Conservation (phyloP, 2,888 invertebrate genomes). For the Catocala nupta region DNA sequence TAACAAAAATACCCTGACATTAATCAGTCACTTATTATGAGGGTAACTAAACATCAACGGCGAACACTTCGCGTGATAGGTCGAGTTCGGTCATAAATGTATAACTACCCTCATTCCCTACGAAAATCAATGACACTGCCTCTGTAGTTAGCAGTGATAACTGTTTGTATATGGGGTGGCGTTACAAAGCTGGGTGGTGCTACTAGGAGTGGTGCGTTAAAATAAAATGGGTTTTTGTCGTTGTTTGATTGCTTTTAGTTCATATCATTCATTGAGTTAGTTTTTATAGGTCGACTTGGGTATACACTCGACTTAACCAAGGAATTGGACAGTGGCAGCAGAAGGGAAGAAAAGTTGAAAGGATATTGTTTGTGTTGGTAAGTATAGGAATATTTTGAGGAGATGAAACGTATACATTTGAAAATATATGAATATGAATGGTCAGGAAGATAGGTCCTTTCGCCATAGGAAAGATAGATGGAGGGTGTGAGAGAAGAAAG, state of each 20-base stretch:
- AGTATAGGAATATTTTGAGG: too few relatives aligned
- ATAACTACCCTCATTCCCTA: conserved; percentile 40
- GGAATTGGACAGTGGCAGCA: too few relatives aligned
- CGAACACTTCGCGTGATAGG: conserved; percentile 52
- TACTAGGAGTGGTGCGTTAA: conserved; percentile 1
- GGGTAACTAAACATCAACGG: conserved; percentile 22
- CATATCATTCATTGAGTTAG: too few relatives aligned
- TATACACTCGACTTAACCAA: too few relatives aligned
- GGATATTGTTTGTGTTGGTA: too few relatives aligned
- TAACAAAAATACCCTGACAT: conserved; percentile 21
- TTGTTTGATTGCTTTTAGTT: neutral
- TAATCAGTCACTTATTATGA: conserved; percentile 25
- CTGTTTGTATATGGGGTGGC: conserved; percentile 17
- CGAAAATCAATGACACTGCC: conserved; percentile 41
- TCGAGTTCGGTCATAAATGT: conserved; percentile 37
- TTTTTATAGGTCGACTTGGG: too few relatives aligned
- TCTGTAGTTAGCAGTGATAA: conserved; percentile 15
- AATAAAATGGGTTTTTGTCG: conserved; percentile 1
- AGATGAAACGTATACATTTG: too few relatives aligned
- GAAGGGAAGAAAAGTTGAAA: too few relatives aligned
- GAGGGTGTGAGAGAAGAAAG: too few relatives aligned
- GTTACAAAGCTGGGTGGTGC: conserved; percentile 10
- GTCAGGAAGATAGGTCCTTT: too few relatives aligned
- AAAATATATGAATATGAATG: too few relatives aligned
- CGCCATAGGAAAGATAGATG: too few relatives aligned